phyloP scores from a whole-genome alignment of 1,140 invertebrate species.

The Caenorhabditis inopinata region DNA sequence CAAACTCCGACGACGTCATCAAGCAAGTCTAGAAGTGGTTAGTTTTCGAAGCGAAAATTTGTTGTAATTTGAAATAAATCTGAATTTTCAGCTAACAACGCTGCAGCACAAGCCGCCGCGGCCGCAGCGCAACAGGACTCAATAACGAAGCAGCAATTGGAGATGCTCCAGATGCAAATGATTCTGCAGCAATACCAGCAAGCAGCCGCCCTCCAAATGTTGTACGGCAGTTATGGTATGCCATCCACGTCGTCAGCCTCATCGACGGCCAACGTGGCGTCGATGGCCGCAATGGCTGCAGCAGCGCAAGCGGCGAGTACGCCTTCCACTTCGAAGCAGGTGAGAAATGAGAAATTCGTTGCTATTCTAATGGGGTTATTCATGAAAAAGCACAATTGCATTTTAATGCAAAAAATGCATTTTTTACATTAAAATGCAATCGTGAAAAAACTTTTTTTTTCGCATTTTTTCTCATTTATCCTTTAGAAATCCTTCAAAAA shows the following conservation, averaged over 20 bases:
- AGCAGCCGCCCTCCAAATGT: not conserved
- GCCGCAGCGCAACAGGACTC: not conserved
- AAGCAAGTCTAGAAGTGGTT: not conserved
- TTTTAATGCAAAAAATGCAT: too few relatives aligned
- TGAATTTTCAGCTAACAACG: not conserved
- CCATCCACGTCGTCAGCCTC: not conserved
- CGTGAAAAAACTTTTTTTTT: too few relatives aligned
- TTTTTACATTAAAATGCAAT: too few relatives aligned
- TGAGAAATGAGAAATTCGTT: not conserved
- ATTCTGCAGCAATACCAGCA: slow-evolving; percentile 4
- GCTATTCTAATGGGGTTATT: too few relatives aligned
- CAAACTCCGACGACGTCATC: not conserved
- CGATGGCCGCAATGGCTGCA: not conserved
- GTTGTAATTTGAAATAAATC: not conserved
- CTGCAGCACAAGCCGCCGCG: not conserved
- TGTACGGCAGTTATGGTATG: slow-evolving; percentile 15
- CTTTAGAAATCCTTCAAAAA: too few relatives aligned
- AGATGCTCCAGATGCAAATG: slow-evolving; percentile 16
- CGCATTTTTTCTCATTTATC: too few relatives aligned
- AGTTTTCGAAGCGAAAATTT: not conserved
- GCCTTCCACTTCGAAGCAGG: not conserved
- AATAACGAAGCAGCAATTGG: not conserved
- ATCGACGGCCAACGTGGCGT: not conserved
- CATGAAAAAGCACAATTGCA: too few relatives aligned
- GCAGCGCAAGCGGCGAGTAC: slow-evolving; percentile 1